Evolutionary conservation across 1,140 invertebrate species (phyloP), one percentile per base, ranked within the genome.

Genomic region (Drosophila willistoni): DNA sequence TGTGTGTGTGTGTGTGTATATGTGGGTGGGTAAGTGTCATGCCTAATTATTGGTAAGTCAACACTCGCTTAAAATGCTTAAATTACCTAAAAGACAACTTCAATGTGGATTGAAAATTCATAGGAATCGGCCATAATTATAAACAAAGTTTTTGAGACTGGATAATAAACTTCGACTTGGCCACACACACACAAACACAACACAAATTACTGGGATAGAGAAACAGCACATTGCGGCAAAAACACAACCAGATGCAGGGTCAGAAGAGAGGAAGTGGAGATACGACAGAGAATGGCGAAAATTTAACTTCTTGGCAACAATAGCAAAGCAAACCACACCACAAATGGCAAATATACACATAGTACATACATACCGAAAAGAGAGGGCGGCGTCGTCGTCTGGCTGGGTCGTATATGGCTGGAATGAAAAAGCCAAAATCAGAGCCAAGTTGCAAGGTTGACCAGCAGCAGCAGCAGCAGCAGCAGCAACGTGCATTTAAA

Each of bases 401-500:
- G 64, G 74, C n/a, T 65, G 71, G 34, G 34, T 36, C 1, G 9
- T 36, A 10, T 36, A 36, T 44, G 64, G 29, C 1, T n/a, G 55
- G 14, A 57, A 34, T 9, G 22, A 65, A 72, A 71, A 86, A 87
- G 77, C 81, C 70, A 76, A 74, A 80, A 73, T 77, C 75, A 71
- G 81, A 84, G 77, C 81, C 81, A 84, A 84, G 77, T 80, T 77
- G 77, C 77, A 85, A 84, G 81, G 81, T 73, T 84, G 77, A 77
- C 70, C 73, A 81, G 61, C 80, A 82, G 65, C 77, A 85, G 68
- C 73, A 77, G 64, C 77, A 85, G 68, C 73, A 81, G 65, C 68
- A 73, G 66, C 33, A 55, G 44, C 59, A 44, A 25, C 34, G 72
- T 71, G 75, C 77, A 87, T 86, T 86, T 86, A 86, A 86, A 86